phyloP scores from a whole-genome alignment of 1,140 invertebrate species.

The Anadara kagoshimensis region DNA sequence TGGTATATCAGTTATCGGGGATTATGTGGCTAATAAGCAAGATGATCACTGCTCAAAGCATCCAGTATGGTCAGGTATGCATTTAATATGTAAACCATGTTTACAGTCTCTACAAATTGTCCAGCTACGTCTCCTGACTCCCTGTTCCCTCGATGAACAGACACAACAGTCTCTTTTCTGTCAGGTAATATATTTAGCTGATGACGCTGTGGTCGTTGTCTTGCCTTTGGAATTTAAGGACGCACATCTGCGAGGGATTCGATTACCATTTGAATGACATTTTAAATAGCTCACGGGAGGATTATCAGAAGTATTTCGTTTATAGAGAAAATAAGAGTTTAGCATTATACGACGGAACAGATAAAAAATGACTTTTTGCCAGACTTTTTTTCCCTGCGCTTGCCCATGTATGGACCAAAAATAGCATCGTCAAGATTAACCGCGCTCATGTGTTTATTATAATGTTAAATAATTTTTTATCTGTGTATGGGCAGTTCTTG shows the following conservation, averaged over 20 bases:
- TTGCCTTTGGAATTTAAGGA: not conserved
- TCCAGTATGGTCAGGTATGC: too few species aligned
- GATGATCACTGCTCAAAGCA: too few species aligned
- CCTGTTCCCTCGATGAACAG: not conserved
- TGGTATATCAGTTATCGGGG: too few species aligned
- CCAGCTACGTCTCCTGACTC: too few species aligned
- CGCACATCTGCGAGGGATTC: not conserved
- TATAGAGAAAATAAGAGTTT: not conserved
- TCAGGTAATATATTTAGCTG: not conserved
- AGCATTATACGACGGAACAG: not conserved
- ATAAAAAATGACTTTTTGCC: slow-evolving; percentile 6
- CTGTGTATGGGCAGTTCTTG: not conserved
- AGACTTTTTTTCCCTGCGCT: not conserved
- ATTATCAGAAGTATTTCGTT: not conserved
- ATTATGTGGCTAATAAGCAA: too few species aligned
- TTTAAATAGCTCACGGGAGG: not conserved
- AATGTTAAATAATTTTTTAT: not conserved
- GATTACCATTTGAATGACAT: not conserved
- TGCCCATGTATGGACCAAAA: not conserved
- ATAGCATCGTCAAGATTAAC: not conserved
- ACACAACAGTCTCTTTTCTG: not conserved
- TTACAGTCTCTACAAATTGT: too few species aligned
- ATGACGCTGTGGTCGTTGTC: not conserved
- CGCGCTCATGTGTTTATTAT: slow-evolving; percentile 1
- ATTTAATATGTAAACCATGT: too few species aligned